Percentiles rank a stretch among this genome's conserved stretches.
Conservation (phyloP, 2,797 vertebrate species). For the Echiichthys vipera region DNA sequence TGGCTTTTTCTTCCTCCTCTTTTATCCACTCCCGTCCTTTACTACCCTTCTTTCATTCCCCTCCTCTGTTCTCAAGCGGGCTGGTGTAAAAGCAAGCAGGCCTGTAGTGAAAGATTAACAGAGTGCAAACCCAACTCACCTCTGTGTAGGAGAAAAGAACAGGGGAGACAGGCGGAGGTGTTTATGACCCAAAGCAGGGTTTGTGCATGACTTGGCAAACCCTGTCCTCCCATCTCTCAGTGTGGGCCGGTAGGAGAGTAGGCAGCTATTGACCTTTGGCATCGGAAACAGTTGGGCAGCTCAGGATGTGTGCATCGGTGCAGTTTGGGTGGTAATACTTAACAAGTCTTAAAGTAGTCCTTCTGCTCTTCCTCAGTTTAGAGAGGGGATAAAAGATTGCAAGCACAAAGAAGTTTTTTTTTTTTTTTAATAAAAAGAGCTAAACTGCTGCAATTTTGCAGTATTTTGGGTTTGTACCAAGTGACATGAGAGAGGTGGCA, state of each 20-base stretch:
- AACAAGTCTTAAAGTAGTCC: conserved; percentile 19
- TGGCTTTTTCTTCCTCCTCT: conserved; percentile 84
- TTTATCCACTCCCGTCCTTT: conserved; percentile 80
- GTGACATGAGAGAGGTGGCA: too few relatives aligned
- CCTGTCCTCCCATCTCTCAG: conserved; percentile 62
- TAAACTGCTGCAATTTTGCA: background rate
- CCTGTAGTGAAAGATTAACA: conserved; percentile 85
- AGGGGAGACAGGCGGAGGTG: conserved; percentile 68
- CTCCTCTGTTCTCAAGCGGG: conserved; percentile 74
- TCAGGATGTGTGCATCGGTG: conserved; percentile 66
- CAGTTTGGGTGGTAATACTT: conserved; percentile 43
- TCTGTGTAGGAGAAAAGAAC: conserved; percentile 70
- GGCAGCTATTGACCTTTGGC: conserved; percentile 80
- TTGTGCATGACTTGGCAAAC: conserved; percentile 74
- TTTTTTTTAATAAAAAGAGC: background rate
- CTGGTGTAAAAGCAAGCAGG: conserved; percentile 71
- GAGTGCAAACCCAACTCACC: conserved; percentile 79
- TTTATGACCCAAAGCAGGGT: conserved; percentile 79
- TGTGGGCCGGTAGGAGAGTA: conserved; percentile 68
- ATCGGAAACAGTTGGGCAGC: conserved; percentile 74
- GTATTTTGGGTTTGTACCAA: conserved; percentile 7
- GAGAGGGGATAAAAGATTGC: background rate
- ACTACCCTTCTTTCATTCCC: conserved; percentile 80
- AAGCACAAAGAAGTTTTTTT: background rate
- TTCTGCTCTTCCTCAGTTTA: background rate